A percentile compares a stretch with the other conserved stretches of the same genome.
Evolutionary conservation across 2,888 invertebrate species (phyloP).

Genomic region (Harpagoxenus sublaevis): DNA sequence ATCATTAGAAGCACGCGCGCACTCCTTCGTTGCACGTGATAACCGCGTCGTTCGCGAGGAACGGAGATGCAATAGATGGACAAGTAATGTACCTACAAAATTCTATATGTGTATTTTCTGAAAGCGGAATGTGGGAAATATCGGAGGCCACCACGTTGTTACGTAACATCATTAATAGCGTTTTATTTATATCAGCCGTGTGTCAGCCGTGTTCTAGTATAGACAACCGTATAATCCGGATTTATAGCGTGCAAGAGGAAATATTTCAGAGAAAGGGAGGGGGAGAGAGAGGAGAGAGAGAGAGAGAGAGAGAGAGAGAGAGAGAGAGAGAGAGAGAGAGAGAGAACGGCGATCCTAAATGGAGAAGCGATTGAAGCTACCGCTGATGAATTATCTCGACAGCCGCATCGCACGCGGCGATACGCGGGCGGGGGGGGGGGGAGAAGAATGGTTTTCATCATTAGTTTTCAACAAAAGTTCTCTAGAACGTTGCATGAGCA

Average conservation of each 20-base stretch:
- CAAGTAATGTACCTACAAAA: neutral
- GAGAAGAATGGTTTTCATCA: slow-evolving; percentile 21
- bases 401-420: slow-evolving; percentile 10
- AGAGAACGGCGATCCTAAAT: neutral
- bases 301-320: no score
- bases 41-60: slow-evolving; percentile 5
- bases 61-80: neutral
- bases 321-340: neutral
- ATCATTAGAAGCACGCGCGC: slow-evolving; percentile 18
- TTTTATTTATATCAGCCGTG: slow-evolving; percentile 11
- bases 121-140: neutral
- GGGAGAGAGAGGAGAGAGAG: no score
- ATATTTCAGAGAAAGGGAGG: neutral
- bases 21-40: slow-evolving; percentile 3
- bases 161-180: slow-evolving; percentile 5
- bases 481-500: slow-evolving; percentile 26
- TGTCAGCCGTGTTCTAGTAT: slow-evolving; percentile 20
- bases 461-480: slow-evolving; percentile 43
- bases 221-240: slow-evolving; percentile 36
- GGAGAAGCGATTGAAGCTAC: slow-evolving; percentile 50
- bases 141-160: neutral
- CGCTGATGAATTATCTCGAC: slow-evolving; percentile 52
- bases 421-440: neutral
- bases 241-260: slow-evolving; percentile 21
- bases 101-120: neutral